Conservation (phyloP, 2,797 vertebrate species). For the Mus spretus region DNA sequence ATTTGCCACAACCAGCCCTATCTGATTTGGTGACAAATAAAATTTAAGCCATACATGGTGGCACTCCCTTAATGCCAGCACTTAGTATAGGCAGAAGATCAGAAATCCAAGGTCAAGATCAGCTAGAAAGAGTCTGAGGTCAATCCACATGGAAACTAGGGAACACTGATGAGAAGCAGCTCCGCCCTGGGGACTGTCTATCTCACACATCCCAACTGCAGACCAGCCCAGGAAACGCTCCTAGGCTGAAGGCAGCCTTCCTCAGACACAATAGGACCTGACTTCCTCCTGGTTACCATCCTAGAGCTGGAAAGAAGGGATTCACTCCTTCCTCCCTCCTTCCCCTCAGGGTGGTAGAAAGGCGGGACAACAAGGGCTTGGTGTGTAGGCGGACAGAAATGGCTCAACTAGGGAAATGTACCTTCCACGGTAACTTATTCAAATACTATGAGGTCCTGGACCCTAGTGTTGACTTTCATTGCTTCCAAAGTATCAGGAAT, state of each 20-base stretch:
- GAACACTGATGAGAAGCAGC: constrained; percentile 57
- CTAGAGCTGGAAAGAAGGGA: not conserved
- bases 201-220: not conserved
- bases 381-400: not conserved
- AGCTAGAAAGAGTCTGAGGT: not conserved
- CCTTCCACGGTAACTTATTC: not conserved
- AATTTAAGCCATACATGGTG: not conserved
- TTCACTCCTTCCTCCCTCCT: constrained; percentile 50
- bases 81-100: not conserved
- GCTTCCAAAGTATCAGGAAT: constrained; percentile 47
- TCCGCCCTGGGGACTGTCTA: not conserved
- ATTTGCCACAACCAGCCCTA: constrained; percentile 38
- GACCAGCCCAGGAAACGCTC: not conserved
- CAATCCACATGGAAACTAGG: constrained; percentile 55
- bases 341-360: not conserved
- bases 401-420: constrained; percentile 12
- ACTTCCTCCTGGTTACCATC: not conserved
- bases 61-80: not conserved
- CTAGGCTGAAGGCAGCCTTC: constrained; percentile 37
- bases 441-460: constrained; percentile 9
- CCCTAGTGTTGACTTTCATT: constrained; percentile 39
- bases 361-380: not conserved
- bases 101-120: not conserved
- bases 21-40: constrained; percentile 62
- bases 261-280: not conserved